Evolutionary conservation across 2,888 invertebrate genomes (phyloP).

Genomic region (Drosophila merina): DNA sequence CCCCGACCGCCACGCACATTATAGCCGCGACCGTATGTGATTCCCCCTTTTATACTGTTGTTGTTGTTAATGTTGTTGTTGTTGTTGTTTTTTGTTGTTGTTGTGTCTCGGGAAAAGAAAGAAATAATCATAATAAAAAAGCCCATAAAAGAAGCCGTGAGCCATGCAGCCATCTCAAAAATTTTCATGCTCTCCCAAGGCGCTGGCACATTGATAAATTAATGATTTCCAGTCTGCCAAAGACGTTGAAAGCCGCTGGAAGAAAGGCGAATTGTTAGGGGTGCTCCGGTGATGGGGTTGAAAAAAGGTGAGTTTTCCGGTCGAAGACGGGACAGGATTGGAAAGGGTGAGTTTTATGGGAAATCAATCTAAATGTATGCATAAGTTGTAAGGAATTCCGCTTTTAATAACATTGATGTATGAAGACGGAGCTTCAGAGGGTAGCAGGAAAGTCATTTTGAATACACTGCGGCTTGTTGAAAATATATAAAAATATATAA

Average conservation of each 20-base stretch:
- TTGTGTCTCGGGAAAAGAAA: conserved; percentile 58
- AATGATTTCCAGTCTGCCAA: conserved; percentile 72
- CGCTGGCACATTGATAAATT: conserved; percentile 76
- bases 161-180: conserved; percentile 59
- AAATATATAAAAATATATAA: not conserved
- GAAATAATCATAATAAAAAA: conserved; percentile 78
- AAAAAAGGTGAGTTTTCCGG: conserved; percentile 18
- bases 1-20: conserved; percentile 51
- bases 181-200: conserved; percentile 74
- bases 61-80: conserved; percentile 43
- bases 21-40: conserved; percentile 65
- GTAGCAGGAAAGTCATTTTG: not conserved
- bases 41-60: conserved; percentile 30
- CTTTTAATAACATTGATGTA: conserved; percentile 41
- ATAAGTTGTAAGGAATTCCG: conserved; percentile 33
- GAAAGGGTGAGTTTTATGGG: conserved; percentile 54
- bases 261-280: conserved; percentile 47
- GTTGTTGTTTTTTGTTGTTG: conserved; percentile 51
- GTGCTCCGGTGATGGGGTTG: conserved; percentile 37
- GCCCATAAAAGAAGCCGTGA: conserved; percentile 73
- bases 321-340: not conserved
- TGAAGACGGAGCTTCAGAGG: conserved; percentile 8
- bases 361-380: conserved; percentile 70
- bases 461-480: not conserved
- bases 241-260: conserved; percentile 12